A percentile compares a stretch with the other conserved stretches of the same genome.
Evolutionary conservation across 2,797 vertebrate species (phyloP).

Genomic region (Balearica regulorum): DNA sequence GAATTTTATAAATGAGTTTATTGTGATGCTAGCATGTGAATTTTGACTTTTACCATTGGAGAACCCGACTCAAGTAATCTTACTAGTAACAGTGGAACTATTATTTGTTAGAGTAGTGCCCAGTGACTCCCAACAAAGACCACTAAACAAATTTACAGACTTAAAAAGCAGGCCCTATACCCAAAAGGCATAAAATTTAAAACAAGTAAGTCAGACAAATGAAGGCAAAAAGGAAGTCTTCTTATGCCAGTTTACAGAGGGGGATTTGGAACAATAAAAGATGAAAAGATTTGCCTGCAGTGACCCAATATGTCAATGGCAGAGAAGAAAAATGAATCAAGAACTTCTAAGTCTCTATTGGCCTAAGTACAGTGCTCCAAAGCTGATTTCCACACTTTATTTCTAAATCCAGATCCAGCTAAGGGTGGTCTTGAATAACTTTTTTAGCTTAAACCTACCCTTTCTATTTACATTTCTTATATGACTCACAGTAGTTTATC

Average conservation of each 20-base stretch:
- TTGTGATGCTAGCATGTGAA: background rate
- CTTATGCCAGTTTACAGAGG: background rate
- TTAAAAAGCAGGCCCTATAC: background rate
- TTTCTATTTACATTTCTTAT: background rate
- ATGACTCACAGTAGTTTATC: background rate
- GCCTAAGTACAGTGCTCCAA: background rate
- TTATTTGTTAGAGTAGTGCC: background rate
- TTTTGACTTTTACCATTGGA: constrained; percentile 1
- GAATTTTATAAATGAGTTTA: constrained; percentile 20
- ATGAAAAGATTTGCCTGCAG: background rate
- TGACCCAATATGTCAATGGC: background rate
- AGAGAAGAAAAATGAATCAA: background rate
- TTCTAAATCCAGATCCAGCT: background rate
- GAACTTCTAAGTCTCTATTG: background rate
- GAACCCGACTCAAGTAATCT: background rate
- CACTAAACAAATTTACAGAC: background rate
- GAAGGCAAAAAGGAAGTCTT: background rate
- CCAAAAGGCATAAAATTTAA: background rate
- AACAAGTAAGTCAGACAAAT: background rate
- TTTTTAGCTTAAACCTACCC: background rate
- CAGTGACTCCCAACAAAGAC: background rate
- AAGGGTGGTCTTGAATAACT: background rate
- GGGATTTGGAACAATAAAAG: background rate
- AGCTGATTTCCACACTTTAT: background rate
- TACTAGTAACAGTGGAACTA: background rate